phyloP scores from a whole-genome alignment of 2,797 vertebrate species.

The Scyliorhinus canicula region DNA sequence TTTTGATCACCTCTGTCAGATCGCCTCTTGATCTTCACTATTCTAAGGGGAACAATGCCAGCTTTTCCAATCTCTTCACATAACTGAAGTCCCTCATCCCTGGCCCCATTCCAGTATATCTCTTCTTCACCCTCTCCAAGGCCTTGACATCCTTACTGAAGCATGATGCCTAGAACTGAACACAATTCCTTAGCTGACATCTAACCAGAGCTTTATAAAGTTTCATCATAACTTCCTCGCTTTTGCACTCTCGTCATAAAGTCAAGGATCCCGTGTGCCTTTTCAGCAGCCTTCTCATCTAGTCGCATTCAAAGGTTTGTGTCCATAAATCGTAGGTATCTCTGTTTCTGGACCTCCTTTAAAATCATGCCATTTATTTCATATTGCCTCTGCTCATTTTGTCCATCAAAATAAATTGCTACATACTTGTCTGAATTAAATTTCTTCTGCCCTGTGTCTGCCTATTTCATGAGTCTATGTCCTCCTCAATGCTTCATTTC shows the following conservation, averaged over 20 bases:
- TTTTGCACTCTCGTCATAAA: background rate
- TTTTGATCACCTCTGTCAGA: background rate
- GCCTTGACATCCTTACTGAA: background rate
- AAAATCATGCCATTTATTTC: background rate
- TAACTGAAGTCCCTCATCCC: background rate
- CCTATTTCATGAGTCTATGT: background rate
- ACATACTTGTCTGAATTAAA: background rate
- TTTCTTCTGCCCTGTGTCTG: background rate
- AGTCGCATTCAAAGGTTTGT: background rate
- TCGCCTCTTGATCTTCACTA: background rate
- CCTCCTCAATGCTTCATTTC: background rate
- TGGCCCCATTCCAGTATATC: background rate
- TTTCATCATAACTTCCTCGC: background rate
- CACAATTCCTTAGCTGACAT: background rate
- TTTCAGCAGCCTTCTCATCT: background rate
- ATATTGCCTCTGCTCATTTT: background rate
- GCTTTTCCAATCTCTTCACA: background rate
- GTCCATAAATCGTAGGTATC: background rate
- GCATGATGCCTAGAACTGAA: background rate
- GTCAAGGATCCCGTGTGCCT: background rate
- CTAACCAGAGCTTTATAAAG: background rate
- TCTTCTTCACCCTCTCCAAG: background rate
- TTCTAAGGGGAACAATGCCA: background rate
- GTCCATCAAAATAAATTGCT: background rate
- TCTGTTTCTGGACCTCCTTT: background rate